Percentiles rank a stretch among this genome's conserved stretches.
phyloP scores from a whole-genome alignment of 2,113 vertebrate genomes.

The Mesembrinibis cayennensis region DNA sequence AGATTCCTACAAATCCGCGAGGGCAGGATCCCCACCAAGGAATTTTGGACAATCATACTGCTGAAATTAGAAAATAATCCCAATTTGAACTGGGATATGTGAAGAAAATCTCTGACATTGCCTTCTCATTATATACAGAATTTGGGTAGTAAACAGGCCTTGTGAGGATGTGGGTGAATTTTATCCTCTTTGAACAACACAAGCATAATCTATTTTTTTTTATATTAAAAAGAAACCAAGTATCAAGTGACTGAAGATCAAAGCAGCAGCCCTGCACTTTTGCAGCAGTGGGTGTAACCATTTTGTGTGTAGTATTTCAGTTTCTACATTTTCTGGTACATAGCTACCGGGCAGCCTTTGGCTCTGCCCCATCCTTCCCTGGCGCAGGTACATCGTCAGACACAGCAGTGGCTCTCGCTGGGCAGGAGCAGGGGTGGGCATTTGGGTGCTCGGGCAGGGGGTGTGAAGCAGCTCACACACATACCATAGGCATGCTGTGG shows the following conservation, averaged over 20 bases:
- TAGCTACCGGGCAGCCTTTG: not conserved
- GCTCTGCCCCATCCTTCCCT: not conserved
- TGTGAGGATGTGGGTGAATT: not conserved
- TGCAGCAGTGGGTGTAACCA: not conserved
- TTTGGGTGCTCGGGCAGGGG: accelerated
- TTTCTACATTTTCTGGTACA: accelerated
- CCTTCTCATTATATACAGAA: not conserved
- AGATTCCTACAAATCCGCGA: not conserved
- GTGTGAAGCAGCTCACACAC: not conserved
- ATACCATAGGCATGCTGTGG: accelerated
- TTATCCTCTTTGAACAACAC: not conserved
- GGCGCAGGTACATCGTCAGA: not conserved
- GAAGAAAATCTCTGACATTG: not conserved
- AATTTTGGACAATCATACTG: not conserved
- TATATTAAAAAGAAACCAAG: not conserved
- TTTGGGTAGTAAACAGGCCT: not conserved
- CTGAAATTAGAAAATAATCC: not conserved
- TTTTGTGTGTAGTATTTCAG: not conserved
- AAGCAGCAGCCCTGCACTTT: not conserved
- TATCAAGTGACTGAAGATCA: not conserved
- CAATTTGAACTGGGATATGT: not conserved
- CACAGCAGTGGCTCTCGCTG: not conserved
- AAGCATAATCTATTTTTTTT: not conserved
- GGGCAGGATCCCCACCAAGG: not conserved
- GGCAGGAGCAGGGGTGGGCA: not conserved